A percentile compares a stretch with the other conserved stretches of the same genome.
These are phyloP conservation scores for Chaunax sp. DNA, from an alignment of 2,797 vertebrate species.

Conservation along the genomic window DNA sequence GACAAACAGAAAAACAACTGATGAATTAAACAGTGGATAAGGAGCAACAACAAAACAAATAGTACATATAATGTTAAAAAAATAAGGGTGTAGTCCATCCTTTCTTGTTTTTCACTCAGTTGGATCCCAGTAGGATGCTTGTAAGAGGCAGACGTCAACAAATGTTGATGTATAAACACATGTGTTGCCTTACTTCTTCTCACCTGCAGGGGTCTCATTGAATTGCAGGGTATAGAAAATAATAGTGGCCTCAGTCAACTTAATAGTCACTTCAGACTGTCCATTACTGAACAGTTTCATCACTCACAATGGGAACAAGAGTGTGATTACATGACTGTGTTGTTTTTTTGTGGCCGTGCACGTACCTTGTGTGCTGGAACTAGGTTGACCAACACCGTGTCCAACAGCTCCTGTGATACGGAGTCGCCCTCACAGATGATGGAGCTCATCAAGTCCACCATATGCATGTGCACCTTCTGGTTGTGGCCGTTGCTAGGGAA, in stretches of 20 bases:
- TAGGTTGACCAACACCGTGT: constrained; percentile 96
- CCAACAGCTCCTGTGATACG: constrained; percentile 96
- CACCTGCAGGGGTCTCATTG: constrained; percentile 80
- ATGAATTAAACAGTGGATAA: constrained; percentile 3
- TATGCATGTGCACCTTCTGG: constrained; percentile 99
- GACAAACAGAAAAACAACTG: constrained; percentile 28
- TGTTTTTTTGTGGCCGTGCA: not conserved
- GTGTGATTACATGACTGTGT: not conserved
- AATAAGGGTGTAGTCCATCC: not conserved
- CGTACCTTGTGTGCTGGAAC: constrained; percentile 97
- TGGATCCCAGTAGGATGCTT: constrained; percentile 4
- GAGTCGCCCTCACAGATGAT: constrained; percentile 98
- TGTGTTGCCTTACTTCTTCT: constrained; percentile 49
- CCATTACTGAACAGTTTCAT: not conserved
- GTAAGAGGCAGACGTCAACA: not conserved
- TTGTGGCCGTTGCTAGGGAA: constrained; percentile 95
- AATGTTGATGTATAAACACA: not conserved
- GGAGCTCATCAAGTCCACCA: constrained; percentile 99
- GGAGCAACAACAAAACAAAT: not conserved
- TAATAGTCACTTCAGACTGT: constrained; percentile 25
- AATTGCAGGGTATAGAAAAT: constrained; percentile 65
- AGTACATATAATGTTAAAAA: not conserved
- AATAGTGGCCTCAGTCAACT: constrained; percentile 4
- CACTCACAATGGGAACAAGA: not conserved
- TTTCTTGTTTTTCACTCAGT: constrained; percentile 1